A percentile compares a stretch with the other conserved stretches of the same genome.
Conservation (phyloP, 2,888 invertebrate species). For the Latheticus oryzae region DNA sequence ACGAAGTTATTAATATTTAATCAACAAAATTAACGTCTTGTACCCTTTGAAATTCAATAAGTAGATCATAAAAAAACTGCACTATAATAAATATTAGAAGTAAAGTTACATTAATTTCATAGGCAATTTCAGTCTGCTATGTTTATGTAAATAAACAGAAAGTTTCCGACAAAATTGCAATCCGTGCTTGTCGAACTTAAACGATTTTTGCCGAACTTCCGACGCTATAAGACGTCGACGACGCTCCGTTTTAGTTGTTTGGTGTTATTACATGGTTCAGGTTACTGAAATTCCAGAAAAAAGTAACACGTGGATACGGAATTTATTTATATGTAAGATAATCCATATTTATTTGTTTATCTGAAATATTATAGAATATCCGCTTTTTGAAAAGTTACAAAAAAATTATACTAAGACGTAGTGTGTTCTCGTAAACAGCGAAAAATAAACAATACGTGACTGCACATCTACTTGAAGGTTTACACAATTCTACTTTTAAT, state of each 20-base stretch:
- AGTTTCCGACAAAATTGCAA: not conserved
- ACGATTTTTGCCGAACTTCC: conserved; percentile 39
- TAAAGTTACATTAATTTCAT: too few species aligned
- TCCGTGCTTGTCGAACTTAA: conserved; percentile 2
- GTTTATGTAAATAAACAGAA: conserved; percentile 17
- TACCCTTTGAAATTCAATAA: too few species aligned
- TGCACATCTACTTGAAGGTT: not conserved
- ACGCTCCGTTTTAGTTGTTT: conserved; percentile 37
- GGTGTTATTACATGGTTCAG: conserved; percentile 24
- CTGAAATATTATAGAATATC: too few species aligned
- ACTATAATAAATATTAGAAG: too few species aligned
- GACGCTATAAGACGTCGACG: conserved; percentile 41
- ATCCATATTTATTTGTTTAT: conserved; percentile 8
- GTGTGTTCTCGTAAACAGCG: too few species aligned
- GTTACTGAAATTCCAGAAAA: conserved; percentile 13
- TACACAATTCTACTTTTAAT: not conserved
- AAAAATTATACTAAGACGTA: too few species aligned
- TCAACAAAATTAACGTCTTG: too few species aligned
- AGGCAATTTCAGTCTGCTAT: too few species aligned
- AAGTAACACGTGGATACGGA: conserved; percentile 31
- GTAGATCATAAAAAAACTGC: too few species aligned
- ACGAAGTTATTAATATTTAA: too few species aligned
- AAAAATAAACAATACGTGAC: conserved; percentile 8
- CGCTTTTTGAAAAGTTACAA: too few species aligned
- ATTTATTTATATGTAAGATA: conserved; percentile 26